Conservation (phyloP, 2,797 vertebrate genomes). For the Silurus aristotelis region DNA sequence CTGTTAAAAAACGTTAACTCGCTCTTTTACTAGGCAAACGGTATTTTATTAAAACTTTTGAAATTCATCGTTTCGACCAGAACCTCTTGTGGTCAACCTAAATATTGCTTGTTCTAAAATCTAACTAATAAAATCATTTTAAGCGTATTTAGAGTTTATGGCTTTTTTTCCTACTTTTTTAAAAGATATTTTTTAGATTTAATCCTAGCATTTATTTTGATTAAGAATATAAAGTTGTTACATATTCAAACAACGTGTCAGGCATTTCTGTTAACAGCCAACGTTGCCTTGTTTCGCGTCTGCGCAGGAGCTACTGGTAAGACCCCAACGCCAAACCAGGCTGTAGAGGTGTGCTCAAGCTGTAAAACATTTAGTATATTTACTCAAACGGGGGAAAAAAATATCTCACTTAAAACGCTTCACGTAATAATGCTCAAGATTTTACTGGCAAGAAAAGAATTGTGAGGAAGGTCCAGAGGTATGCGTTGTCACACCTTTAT, state of each 20-base stretch:
- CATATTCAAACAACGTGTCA: not conserved
- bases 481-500: constrained; percentile 55
- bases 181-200: not conserved
- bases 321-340: constrained; percentile 57
- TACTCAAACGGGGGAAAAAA: constrained; percentile 49
- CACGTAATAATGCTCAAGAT: constrained; percentile 68
- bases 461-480: constrained; percentile 70
- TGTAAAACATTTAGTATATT: constrained; percentile 59
- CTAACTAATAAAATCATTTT: not conserved
- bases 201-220: not conserved
- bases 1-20: not conserved
- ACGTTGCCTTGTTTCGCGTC: constrained; percentile 23
- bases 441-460: constrained; percentile 58
- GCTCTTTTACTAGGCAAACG: not conserved
- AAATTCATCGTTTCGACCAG: constrained; percentile 4
- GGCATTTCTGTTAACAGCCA: constrained; percentile 42
- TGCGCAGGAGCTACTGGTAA: constrained; percentile 40
- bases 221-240: not conserved
- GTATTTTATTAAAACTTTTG: constrained; percentile 1
- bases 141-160: not conserved
- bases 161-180: too few relatives aligned
- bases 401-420: constrained; percentile 51
- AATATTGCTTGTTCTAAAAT: not conserved
- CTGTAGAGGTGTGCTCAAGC: constrained; percentile 57
- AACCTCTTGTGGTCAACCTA: too few relatives aligned